A percentile compares a stretch with the other conserved stretches of the same genome.
phyloP scores from a whole-genome alignment of 2,888 invertebrate species.

The Cotesia congregata region DNA sequence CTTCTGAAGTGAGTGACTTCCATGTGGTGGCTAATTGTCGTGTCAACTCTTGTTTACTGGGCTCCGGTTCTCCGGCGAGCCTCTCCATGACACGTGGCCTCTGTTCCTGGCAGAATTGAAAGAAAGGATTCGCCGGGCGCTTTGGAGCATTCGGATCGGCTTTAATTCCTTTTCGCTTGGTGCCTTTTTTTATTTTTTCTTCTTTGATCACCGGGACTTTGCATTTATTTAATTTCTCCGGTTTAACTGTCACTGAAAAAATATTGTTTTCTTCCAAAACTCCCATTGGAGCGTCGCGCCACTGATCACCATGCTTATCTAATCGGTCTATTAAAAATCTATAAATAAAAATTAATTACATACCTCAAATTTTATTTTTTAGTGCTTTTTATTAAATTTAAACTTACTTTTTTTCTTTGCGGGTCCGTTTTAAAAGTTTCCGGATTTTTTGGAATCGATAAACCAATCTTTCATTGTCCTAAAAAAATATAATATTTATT shows the following conservation, averaged over 20 bases:
- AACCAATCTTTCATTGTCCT: constrained; percentile 83
- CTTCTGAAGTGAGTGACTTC: constrained; percentile 79
- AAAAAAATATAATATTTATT: constrained; percentile 44
- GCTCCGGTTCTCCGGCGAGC: constrained; percentile 77
- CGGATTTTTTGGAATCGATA: constrained; percentile 80
- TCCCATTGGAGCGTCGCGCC: constrained; percentile 76
- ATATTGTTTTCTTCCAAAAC: constrained; percentile 69
- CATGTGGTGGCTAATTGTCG: constrained; percentile 81
- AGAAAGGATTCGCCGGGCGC: constrained; percentile 85
- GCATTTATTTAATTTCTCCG: constrained; percentile 62
- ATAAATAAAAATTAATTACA: background rate
- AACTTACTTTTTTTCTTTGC: constrained; percentile 76
- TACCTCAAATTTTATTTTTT: too few relatives aligned
- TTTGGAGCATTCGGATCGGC: constrained; percentile 84
- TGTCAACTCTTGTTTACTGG: constrained; percentile 82
- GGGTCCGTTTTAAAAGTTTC: constrained; percentile 77
- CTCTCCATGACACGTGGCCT: constrained; percentile 81
- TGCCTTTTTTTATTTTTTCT: constrained; percentile 72
- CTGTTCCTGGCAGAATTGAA: constrained; percentile 86
- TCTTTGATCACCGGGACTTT: constrained; percentile 54
- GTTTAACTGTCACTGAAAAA: constrained; percentile 61
- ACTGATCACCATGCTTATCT: constrained; percentile 80
- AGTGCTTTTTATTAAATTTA: constrained; percentile 28
- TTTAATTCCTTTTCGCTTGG: constrained; percentile 75
- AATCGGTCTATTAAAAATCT: constrained; percentile 79